Base-by-base conservation (phyloP, 2,797 vertebrate species). In the Hydrophis major region DNA sequence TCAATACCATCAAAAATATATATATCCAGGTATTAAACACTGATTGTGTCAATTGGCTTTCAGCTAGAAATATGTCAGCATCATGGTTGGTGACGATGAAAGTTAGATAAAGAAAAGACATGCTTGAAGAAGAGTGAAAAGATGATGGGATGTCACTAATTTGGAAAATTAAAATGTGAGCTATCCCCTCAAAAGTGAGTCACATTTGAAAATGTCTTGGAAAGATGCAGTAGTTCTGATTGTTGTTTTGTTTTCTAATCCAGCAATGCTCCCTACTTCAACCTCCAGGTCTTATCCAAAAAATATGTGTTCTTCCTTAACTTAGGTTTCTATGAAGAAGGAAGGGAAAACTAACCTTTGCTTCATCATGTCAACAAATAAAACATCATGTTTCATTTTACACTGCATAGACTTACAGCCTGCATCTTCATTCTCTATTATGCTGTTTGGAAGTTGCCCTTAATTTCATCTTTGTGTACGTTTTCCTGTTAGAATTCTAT, bases 241-340 rank as follows among this genome's bases (percentile, higher is more conserved):
- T 87, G 89, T 91, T 0, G 0, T 32, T 94, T 95, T 92, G n/a
- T 92, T 86, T 94, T 97, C 93, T 93, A 59, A 87, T 86, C 18
- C n/a, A 59, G 0, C 1, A 69, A 1, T 1, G 4, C 42, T 78
- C 53, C 0, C 0, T 25, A 93, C 50, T 22, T 56, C 2, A 88
- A 32, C 6, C 6, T 89, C 4, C 32, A 87, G 50, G 8, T 87
- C 55, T 95, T 95, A 94, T 93, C 87, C 13, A 0, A 0, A 93
- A 87, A 92, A 95, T 94, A 4, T 12, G 91, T 42, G 95, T 96
- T 92, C 78, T 96, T 96, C 93, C 91, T 87, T 61, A 55, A 57
- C n/a, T 90, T 94, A 69, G 2, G 4, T 91, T 60, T 91, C 59
- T 25, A 86, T 63, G 55, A 60, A 94, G 93, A 93, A 53, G 83